Base-by-base conservation (phyloP, 2,888 invertebrate genomes). In the Tipula helvola region DNA sequence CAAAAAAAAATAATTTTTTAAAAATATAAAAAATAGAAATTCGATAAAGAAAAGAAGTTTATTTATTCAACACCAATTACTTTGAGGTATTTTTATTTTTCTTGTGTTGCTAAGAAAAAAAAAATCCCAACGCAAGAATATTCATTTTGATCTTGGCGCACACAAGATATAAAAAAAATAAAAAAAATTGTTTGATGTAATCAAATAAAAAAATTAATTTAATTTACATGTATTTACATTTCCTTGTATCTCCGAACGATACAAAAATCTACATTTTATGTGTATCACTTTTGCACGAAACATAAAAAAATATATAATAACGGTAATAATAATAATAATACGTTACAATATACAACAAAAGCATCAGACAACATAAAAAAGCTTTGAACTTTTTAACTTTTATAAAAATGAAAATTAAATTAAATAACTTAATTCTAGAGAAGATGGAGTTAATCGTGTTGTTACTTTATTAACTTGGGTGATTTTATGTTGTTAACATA, bases 11-110 rank as follows among this genome's bases (percentile, higher is more conserved):
- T 1, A 28, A 5, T 10, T 44, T 44, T 44, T 52, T 13, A 44
- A 71, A 28, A 28, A 28, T 28, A 28, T 28, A 18, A 57, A 71
- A 71, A 71, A 71, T 28, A 71, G 28, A 10, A 71, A 28, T 71
- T 71, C 71, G 10, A 71, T 28, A 71, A 71, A 57, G 57, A 28
- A 57, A 52, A 28, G 12, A 28, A 71, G 28, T 71, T 71, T 71
- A 71, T 71, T 71, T 71, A 71, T 71, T 71, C 71, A 71, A 71
- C 71, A 71, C 71, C 71, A 71, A 71, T 71, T 71, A 71, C 71
- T 71, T 71, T 71, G 71, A 71, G 71, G 71, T 71, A 71, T 71
- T 71, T 52, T 28, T 10, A 28, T 28, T 71, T 71, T 71, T 12
- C 71, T 28, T 8, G 28, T 71, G 71, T 71, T 71, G 71, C 10